Base-by-base conservation (phyloP, 2,113 vertebrate species). In the Lasiurus borealis region DNA sequence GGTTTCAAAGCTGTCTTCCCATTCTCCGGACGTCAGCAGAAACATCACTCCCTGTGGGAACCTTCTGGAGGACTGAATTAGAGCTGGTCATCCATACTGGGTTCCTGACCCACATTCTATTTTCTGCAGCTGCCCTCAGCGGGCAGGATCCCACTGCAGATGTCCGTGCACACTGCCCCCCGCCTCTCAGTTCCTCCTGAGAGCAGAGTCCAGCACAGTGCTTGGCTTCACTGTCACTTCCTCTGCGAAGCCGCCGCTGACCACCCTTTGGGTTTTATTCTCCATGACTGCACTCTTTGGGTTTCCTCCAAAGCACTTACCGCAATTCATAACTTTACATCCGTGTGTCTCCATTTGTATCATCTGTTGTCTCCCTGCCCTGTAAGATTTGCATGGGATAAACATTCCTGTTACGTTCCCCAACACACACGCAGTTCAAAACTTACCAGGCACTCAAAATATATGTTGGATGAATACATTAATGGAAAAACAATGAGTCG, bases 251-350 rank as follows among this genome's bases (percentile, higher is more conserved):
- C 9, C 48, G 69, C 62, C 62, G 71, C n/a, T 73, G 80, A 69
- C n/a, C 48, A 71, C 16, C 2, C n/a, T 94, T 77, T 48, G 54
- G 23, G 83, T 50, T 80, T 64, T 18, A 73, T 72, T 80, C 50
- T 92, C n/a, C 54, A n/a, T 27, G 48, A 21, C 25, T 57, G 34
- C 0, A 34, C 31, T 18, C 46, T 59, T 93, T 69, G 25, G 15
- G 13, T 50, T 92, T 71, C 64, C 59, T 90, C 34, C 15, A 81
- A 80, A 94, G 29, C 62, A 78, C 29, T 71, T 68, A 50, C 9
- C 4, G 7, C 34, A 94, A 66, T 64, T 54, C 21, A 76, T 16
- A 66, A 62, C 44, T 90, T 80, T 59, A 75, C 1, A 62, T 62
- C 19, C 36, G 7, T 34, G 15, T 52, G 54, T 68, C 82, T 89